These are phyloP conservation scores for Lasioglossum morio DNA, from an alignment of 2,888 invertebrate species.

Conservation along the genomic window DNA sequence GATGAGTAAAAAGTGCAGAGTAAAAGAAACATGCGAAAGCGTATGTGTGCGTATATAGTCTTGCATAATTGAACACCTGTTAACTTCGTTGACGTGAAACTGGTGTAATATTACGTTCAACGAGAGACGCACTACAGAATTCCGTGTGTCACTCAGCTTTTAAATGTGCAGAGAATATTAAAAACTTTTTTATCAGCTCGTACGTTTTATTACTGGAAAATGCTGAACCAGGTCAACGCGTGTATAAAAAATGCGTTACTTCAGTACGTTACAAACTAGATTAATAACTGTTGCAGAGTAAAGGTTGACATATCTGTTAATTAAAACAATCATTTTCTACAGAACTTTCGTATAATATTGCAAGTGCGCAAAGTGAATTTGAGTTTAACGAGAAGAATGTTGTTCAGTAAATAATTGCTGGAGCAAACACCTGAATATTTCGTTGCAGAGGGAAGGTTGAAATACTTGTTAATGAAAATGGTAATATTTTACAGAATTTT, in stretches of 20 bases:
- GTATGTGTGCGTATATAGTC: background rate
- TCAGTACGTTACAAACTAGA: background rate
- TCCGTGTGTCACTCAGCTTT: background rate
- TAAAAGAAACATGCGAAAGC: background rate
- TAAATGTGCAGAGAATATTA: background rate
- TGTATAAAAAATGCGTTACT: background rate
- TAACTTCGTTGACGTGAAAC: background rate
- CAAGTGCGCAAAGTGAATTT: background rate
- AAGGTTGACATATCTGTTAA: too few relatives aligned
- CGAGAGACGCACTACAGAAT: background rate
- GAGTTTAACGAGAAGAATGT: background rate
- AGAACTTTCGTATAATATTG: too few relatives aligned
- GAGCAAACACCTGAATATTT: too few relatives aligned
- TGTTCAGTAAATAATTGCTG: background rate
- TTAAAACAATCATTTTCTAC: too few relatives aligned
- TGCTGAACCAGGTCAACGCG: background rate
- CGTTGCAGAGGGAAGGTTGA: too few relatives aligned
- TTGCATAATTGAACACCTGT: slow-evolving; percentile 25
- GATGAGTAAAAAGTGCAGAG: background rate
- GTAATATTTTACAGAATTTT: too few relatives aligned
- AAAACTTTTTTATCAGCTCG: background rate
- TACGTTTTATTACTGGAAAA: background rate
- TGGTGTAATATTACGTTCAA: slow-evolving; percentile 14
- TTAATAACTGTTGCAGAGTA: too few relatives aligned
- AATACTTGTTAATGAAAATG: background rate